Percentiles rank a stretch among this genome's conserved stretches.
These are phyloP conservation scores for Characodon lateralis DNA, from an alignment of 2,797 vertebrate species.

Conservation along the genomic window DNA sequence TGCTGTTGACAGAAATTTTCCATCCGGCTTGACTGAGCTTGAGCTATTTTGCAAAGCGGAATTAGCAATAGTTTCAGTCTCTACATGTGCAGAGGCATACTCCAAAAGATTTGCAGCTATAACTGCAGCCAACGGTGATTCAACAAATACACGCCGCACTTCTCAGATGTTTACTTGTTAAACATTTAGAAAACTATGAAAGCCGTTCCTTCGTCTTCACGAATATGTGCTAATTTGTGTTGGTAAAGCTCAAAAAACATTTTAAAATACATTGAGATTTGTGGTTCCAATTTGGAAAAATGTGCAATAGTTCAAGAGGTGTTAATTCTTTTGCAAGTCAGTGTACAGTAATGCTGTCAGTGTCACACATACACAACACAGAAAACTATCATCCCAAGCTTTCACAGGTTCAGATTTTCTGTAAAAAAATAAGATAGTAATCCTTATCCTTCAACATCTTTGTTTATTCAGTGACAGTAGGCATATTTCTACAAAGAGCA, in stretches of 20 bases:
- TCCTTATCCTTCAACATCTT: background rate
- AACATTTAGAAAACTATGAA: background rate
- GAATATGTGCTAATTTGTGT: background rate
- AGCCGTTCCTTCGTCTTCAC: background rate
- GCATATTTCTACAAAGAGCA: slow-evolving; percentile 44
- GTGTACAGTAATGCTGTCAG: no score
- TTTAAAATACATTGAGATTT: background rate
- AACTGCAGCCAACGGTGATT: background rate
- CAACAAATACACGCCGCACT: background rate
- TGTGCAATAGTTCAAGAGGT: background rate
- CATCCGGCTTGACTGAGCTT: background rate
- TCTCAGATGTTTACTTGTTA: background rate
- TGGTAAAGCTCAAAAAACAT: background rate
- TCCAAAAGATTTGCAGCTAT: background rate
- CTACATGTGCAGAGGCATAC: background rate
- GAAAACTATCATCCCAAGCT: background rate
- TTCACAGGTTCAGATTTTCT: slow-evolving; percentile 9
- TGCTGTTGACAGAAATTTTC: background rate
- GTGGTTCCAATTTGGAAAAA: background rate
- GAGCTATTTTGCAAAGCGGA: background rate
- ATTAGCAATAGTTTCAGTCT: background rate
- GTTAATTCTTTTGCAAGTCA: background rate
- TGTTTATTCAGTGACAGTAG: slow-evolving; percentile 15
- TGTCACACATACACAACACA: background rate
- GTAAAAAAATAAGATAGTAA: background rate